A percentile compares a stretch with the other conserved stretches of the same genome.
Evolutionary conservation across 2,797 vertebrate species (phyloP).

Genomic region (Phataginus tricuspis): DNA sequence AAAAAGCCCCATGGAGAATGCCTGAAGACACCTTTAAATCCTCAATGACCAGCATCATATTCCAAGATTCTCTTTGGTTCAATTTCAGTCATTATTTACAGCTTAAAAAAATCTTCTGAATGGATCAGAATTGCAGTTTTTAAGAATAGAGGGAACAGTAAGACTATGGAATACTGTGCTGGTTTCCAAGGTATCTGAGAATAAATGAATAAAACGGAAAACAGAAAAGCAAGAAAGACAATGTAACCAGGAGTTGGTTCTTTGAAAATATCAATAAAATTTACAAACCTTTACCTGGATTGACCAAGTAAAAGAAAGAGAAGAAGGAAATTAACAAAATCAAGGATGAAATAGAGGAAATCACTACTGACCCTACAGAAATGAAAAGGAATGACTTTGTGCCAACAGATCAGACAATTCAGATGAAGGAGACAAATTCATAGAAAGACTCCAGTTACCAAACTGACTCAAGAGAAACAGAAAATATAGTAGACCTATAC

Average conservation of each 20-base stretch:
- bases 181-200: not conserved
- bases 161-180: not conserved
- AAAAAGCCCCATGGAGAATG: not conserved
- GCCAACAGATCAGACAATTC: not conserved
- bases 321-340: conserved; percentile 42
- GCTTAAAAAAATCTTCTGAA: not conserved
- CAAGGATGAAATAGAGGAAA: not conserved
- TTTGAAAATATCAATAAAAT: not conserved
- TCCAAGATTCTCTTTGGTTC: not conserved
- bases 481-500: not conserved
- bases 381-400: conserved; percentile 23
- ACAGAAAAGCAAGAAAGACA: conserved; percentile 11
- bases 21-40: not conserved
- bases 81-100: not conserved
- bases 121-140: not conserved
- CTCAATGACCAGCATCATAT: not conserved
- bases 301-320: not conserved
- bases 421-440: not conserved
- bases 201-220: conserved; percentile 42
- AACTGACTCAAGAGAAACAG: not conserved
- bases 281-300: not conserved
- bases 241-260: not conserved
- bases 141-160: not conserved
- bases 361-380: not conserved
- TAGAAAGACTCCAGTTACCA: conserved; percentile 10